phyloP scores from a whole-genome alignment of 1,140 invertebrate genomes.

The Ladona fulva region DNA sequence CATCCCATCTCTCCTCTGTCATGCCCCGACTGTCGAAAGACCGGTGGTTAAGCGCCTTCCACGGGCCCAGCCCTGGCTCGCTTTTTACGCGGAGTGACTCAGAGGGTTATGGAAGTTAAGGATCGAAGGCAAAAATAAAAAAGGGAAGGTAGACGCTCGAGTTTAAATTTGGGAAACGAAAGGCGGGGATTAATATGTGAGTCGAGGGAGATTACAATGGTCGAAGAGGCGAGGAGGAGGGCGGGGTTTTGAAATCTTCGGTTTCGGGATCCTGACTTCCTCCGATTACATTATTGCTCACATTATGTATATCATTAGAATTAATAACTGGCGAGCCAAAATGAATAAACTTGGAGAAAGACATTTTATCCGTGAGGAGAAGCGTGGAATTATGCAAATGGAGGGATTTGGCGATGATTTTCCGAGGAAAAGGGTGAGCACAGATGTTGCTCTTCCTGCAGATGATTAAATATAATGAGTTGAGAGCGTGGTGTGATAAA shows the following conservation, averaged over 20 bases:
- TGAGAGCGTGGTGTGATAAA: no score
- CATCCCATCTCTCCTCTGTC: background rate
- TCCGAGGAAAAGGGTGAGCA: no score
- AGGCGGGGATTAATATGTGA: no score
- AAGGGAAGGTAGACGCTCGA: background rate
- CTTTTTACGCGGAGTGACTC: background rate
- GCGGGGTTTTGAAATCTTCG: background rate
- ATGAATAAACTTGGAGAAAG: background rate
- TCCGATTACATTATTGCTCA: conserved; percentile 6
- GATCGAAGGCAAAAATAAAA: background rate
- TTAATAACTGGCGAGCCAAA: background rate
- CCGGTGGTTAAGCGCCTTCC: background rate
- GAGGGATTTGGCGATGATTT: no score
- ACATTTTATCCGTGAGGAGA: background rate
- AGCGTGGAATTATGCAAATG: no score
- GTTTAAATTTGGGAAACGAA: no score
- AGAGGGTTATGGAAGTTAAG: background rate
- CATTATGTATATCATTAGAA: background rate
- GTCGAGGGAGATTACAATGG: background rate
- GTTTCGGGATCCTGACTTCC: background rate
- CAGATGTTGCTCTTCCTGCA: no score
- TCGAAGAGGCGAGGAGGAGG: background rate
- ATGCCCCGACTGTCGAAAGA: background rate
- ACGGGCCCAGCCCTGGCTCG: background rate
- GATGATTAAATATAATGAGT: no score